phyloP scores from a whole-genome alignment of 92 coral and sea anemone species.

The Paramuricea clavata region DNA sequence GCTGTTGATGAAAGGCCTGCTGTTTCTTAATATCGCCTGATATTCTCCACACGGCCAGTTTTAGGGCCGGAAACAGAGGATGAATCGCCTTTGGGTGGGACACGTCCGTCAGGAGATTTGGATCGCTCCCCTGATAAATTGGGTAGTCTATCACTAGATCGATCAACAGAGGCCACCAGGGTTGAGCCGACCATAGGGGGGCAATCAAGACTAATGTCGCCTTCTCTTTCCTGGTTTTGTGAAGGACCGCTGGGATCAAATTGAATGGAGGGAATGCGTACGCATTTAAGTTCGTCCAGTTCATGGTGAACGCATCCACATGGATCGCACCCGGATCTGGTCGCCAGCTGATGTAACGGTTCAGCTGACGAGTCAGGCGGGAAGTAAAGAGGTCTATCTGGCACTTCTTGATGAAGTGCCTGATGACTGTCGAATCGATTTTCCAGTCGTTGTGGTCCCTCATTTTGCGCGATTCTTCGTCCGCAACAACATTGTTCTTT shows the following conservation, averaged over 20 bases:
- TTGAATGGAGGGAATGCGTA: conserved; percentile 14
- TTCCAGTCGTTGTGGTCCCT: conserved; percentile 31
- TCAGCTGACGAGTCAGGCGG: background rate
- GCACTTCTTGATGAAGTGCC: background rate
- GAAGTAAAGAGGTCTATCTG: background rate
- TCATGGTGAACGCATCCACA: background rate
- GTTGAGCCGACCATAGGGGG: background rate
- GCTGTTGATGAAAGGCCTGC: no score
- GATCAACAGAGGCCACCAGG: background rate
- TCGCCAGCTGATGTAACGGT: background rate
- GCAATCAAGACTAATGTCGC: background rate
- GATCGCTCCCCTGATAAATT: conserved; percentile 7
- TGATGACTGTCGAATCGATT: background rate
- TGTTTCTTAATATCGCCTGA: conserved; percentile 33
- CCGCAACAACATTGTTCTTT: background rate
- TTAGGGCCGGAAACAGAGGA: conserved; percentile 20
- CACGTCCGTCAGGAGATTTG: conserved; percentile 7
- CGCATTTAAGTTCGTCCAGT: background rate
- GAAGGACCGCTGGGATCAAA: background rate
- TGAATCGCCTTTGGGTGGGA: background rate
- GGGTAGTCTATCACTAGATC: no score
- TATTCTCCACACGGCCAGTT: conserved; percentile 40
- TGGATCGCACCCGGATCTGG: background rate
- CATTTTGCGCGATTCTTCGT: background rate
- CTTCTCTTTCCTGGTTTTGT: background rate